These are phyloP conservation scores for Cephalopterus ornatus DNA, from an alignment of 2,113 vertebrate genomes.

Conservation along the genomic window DNA sequence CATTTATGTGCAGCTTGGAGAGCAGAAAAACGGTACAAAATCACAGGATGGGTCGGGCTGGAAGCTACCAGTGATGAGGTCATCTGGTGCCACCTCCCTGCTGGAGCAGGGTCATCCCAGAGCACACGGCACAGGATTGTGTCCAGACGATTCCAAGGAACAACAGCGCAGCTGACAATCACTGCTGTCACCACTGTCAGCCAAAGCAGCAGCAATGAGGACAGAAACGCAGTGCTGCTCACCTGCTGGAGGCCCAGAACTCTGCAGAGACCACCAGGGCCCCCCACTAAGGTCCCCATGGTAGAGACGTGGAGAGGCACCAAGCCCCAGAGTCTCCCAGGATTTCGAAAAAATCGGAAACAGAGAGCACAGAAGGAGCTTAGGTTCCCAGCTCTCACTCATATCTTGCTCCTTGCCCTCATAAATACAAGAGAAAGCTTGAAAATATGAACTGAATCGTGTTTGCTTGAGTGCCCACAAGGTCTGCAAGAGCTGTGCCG, in stretches of 20 bases:
- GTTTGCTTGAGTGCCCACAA: neutral
- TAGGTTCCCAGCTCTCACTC: neutral
- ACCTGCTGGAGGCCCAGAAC: neutral
- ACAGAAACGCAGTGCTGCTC: neutral
- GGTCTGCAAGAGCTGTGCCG: neutral
- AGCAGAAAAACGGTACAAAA: neutral
- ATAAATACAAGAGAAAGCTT: neutral
- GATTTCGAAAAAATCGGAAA: neutral
- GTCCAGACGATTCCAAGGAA: neutral
- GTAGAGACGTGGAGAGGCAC: neutral
- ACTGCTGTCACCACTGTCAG: neutral
- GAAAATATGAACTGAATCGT: neutral
- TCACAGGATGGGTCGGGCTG: neutral
- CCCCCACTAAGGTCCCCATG: accelerated
- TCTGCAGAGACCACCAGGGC: accelerated
- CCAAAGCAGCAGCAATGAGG: neutral
- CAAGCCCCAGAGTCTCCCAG: neutral
- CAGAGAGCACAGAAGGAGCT: neutral
- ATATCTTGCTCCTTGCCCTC: neutral
- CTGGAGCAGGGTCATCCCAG: neutral
- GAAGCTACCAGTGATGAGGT: neutral
- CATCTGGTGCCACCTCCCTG: neutral
- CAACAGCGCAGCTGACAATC: neutral
- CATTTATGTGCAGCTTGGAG: neutral
- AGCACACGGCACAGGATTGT: neutral